phyloP scores from a whole-genome alignment of 2,797 vertebrate genomes.

The Myotis myotis region DNA sequence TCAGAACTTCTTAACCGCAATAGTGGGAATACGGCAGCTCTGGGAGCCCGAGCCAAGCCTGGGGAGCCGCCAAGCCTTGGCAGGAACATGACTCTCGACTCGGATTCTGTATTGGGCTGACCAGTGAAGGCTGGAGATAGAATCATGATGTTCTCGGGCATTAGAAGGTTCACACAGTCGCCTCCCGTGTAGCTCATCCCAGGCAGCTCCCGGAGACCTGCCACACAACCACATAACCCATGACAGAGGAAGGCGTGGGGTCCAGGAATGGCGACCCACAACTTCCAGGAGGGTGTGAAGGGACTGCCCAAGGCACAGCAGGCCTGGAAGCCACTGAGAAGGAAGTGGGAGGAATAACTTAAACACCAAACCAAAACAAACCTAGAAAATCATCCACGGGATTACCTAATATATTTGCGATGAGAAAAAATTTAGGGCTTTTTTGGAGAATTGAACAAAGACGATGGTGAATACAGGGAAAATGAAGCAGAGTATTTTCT shows the following conservation, averaged over 20 bases:
- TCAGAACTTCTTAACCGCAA: not conserved
- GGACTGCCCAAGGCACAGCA: not conserved
- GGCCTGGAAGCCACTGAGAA: not conserved
- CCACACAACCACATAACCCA: too few species aligned
- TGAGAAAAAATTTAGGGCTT: not conserved
- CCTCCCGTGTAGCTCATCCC: fast-evolving
- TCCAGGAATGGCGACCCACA: not conserved
- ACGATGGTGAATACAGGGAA: not conserved
- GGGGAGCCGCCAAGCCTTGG: not conserved
- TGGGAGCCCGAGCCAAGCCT: not conserved
- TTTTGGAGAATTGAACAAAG: not conserved
- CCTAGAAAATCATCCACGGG: not conserved
- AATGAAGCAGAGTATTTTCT: not conserved
- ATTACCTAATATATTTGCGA: not conserved
- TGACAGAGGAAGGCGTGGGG: fast-evolving
- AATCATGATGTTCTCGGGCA: not conserved
- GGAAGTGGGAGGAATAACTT: not conserved
- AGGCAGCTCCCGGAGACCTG: not conserved
- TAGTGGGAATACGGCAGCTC: fast-evolving
- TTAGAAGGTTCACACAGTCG: not conserved
- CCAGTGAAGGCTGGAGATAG: not conserved
- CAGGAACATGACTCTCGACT: not conserved
- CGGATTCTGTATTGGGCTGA: not conserved
- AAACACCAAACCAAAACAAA: not conserved
- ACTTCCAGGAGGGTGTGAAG: not conserved